Base-by-base conservation (phyloP, 2,888 invertebrate genomes). In the Tetragonisca angustula region DNA sequence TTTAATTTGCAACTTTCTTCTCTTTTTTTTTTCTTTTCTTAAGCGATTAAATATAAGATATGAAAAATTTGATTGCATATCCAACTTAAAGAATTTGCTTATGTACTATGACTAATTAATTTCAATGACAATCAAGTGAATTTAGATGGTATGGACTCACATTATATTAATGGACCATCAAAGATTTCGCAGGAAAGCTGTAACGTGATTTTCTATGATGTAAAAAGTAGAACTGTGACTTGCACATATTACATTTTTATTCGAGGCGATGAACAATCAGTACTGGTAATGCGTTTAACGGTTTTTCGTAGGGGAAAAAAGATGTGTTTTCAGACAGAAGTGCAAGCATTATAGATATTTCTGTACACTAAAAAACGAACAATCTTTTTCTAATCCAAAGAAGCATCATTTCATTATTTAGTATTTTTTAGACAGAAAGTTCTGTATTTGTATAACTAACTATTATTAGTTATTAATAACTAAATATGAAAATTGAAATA, bases 191-290 rank as follows among this genome's bases (percentile, higher is more conserved):
- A 52, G 50, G 71, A 85, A 75, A 72, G 61, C 52, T 64, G n/a
- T 65, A 74, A 80, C 27, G 71, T 17, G 68, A 69, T 75, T 84
- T 77, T 81, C 77, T 54, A 65, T 59, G n/a, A 17, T 24, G 32
- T 65, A 77, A 81, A 84, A 85, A 85, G 69, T 84, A 67, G 74
- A 64, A 77, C 84, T 79, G 62, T 62, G 77, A 77, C 85, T 84
- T 77, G 85, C 84, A 61, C 0, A 15, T 72, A 21, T 4, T 24
- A 61, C 24, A 43, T 64, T 72, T 64, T 81, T 59, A n/a, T 27
- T 27, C 19, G 50, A 27, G 56, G 27, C 64, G 52, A 84, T 69
- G 54, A 56, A 59, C 68, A 36, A 61, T 56, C 72, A 54, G 24
- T 17, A 27, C n/a, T 50, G 24, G 72, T 69, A 70, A 76, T 76